A percentile compares a stretch with the other conserved stretches of the same genome.
Conservation (phyloP, 2,888 invertebrate genomes). For the Zaprionus bogoriensis region DNA sequence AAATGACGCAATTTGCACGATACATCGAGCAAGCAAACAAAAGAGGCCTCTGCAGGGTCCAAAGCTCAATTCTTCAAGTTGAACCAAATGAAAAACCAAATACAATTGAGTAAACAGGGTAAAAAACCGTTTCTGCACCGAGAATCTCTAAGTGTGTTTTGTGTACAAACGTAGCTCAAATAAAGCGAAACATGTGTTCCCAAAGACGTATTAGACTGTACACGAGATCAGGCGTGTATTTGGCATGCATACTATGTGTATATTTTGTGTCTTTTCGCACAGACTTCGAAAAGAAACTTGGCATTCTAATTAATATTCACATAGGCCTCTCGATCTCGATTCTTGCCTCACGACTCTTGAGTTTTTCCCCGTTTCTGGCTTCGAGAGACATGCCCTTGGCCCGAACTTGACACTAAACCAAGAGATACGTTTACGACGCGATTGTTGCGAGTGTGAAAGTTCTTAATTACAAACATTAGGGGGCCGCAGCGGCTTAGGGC, state of each 20-base stretch:
- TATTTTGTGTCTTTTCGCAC: conserved; percentile 14
- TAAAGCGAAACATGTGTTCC: conserved; percentile 27
- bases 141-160: conserved; percentile 23
- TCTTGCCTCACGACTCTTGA: too few species aligned
- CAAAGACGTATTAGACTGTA: background rate
- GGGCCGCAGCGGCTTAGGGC: conserved; percentile 75
- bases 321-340: conserved; percentile 18
- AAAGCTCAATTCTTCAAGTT: background rate
- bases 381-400: conserved; percentile 61
- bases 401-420: conserved; percentile 74
- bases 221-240: background rate
- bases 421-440: conserved; percentile 73
- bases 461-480: conserved; percentile 81
- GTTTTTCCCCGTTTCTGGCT: conserved; percentile 5
- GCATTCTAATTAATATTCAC: conserved; percentile 64
- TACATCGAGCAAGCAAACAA: conserved; percentile 8
- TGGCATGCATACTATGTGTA: background rate
- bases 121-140: conserved; percentile 14
- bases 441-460: conserved; percentile 83
- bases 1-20: conserved; percentile 47
- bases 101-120: conserved; percentile 62
- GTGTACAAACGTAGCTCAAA: conserved; percentile 27
- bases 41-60: background rate
- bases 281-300: conserved; percentile 9
- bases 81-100: conserved; percentile 40